phyloP scores from a whole-genome alignment of 2,797 vertebrate species.

The Microchirus variegatus region DNA sequence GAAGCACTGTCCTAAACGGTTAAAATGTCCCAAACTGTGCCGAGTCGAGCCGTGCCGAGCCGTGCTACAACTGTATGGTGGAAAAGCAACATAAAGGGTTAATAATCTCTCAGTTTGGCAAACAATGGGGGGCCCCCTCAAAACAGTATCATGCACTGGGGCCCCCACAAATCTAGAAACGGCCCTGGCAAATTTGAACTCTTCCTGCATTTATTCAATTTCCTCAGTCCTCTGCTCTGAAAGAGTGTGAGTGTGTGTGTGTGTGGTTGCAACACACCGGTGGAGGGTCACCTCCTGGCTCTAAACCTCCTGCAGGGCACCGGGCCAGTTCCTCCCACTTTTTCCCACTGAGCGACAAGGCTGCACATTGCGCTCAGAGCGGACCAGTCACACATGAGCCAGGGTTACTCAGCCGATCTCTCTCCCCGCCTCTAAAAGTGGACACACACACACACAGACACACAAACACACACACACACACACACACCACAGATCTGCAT shows the following conservation, averaged over 20 bases:
- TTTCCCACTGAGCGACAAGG: conserved; percentile 64
- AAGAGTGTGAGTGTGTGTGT: not conserved
- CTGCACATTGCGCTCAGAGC: conserved; percentile 63
- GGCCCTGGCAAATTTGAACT: too few relatives aligned
- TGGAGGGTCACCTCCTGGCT: conserved; percentile 63
- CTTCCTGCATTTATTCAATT: too few relatives aligned
- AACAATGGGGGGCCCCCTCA: too few relatives aligned
- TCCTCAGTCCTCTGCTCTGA: too few relatives aligned
- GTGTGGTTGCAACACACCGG: conserved; percentile 51
- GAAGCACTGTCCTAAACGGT: too few relatives aligned
- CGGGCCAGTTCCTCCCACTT: conserved; percentile 66
- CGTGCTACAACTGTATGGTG: too few relatives aligned
- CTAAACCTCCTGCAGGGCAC: conserved; percentile 56
- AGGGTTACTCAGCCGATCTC: conserved; percentile 48
- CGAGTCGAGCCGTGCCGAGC: too few relatives aligned
- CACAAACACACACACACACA: not conserved
- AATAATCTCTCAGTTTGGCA: too few relatives aligned
- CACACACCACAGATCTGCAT: conserved; percentile 16
- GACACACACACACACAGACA: not conserved
- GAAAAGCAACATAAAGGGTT: too few relatives aligned
- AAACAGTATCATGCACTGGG: too few relatives aligned
- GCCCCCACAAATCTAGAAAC: too few relatives aligned
- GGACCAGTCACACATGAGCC: conserved; percentile 30
- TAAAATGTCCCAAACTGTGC: too few relatives aligned
- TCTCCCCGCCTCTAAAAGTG: conserved; percentile 52